Conservation (phyloP, 2,888 invertebrate genomes). For the Drosophila recens region DNA sequence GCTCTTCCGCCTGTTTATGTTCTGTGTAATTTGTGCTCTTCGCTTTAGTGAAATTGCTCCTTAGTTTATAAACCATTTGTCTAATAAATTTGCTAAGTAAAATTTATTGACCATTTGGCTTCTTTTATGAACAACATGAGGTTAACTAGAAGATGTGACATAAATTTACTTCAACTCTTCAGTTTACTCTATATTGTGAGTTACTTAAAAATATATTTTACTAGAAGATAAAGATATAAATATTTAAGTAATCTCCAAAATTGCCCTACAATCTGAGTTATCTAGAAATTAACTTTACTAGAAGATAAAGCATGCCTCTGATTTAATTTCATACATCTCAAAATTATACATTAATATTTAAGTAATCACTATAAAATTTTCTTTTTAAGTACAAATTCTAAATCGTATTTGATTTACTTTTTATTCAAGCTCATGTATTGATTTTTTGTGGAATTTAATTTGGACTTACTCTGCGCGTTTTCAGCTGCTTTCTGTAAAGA, state of each 20-base stretch:
- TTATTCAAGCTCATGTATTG: not conserved
- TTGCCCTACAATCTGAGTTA: too few species aligned
- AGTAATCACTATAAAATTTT: not conserved
- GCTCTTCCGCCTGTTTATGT: conserved; percentile 9
- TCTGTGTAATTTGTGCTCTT: conserved; percentile 13
- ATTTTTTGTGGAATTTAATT: conserved; percentile 3
- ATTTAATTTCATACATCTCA: not conserved
- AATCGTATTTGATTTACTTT: too few species aligned
- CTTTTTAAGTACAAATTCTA: not conserved
- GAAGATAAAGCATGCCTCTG: not conserved
- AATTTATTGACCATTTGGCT: conserved; percentile 25
- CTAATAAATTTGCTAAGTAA: conserved; percentile 3
- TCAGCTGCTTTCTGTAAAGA: not conserved
- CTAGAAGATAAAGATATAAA: too few species aligned
- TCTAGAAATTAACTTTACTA: not conserved
- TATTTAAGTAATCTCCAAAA: too few species aligned
- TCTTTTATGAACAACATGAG: not conserved
- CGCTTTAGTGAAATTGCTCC: conserved; percentile 9
- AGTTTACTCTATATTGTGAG: not conserved
- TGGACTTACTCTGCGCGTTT: not conserved
- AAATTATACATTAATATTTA: not conserved
- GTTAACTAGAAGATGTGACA: not conserved
- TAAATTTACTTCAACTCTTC: not conserved
- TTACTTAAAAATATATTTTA: not conserved
- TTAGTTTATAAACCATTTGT: conserved; percentile 15